Conservation (phyloP, 2,888 invertebrate species). For the Congeria kusceri region DNA sequence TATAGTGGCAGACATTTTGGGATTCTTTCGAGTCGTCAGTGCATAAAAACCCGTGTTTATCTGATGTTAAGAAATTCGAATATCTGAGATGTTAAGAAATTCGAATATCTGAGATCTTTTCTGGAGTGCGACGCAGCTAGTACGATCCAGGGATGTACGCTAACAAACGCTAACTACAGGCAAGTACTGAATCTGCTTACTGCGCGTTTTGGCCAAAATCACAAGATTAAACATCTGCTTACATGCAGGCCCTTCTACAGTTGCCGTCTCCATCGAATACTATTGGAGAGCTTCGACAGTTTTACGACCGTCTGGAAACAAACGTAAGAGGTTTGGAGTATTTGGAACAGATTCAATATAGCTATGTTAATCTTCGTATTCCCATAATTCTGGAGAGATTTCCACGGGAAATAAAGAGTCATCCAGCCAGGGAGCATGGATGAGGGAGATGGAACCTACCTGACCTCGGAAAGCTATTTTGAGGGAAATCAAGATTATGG, state of each 20-base stretch:
- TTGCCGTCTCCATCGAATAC: neutral
- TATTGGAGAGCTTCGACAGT: neutral
- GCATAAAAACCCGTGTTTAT: too few relatives aligned
- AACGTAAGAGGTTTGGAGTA: neutral
- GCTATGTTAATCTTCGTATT: neutral
- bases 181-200: too few relatives aligned
- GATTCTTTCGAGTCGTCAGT: too few relatives aligned
- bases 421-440: too few relatives aligned
- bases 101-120: too few relatives aligned
- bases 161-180: too few relatives aligned
- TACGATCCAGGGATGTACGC: too few relatives aligned
- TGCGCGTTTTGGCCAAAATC: too few relatives aligned
- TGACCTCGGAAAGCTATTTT: neutral
- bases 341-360: neutral
- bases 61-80: too few relatives aligned
- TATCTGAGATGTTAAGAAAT: too few relatives aligned
- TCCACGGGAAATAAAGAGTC: neutral
- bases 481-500: neutral
- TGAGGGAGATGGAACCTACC: neutral
- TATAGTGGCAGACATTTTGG: too few relatives aligned
- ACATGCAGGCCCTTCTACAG: neutral
- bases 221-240: neutral
- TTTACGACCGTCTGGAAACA: neutral
- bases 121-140: too few relatives aligned
- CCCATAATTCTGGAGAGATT: neutral